These are phyloP conservation scores for Neuroterus valhalla DNA, from an alignment of 1,140 invertebrate genomes.

Conservation along the genomic window DNA sequence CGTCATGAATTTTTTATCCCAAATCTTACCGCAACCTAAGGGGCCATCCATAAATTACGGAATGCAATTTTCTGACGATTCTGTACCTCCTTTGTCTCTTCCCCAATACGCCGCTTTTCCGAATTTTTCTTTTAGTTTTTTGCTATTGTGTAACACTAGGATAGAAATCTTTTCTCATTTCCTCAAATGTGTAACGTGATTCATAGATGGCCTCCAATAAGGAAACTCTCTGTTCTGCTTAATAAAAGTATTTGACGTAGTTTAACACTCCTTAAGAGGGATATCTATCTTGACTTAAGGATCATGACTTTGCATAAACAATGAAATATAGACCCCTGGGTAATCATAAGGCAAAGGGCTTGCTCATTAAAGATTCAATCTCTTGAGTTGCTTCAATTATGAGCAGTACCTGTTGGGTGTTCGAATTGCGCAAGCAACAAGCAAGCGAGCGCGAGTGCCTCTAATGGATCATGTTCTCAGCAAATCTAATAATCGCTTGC, in stretches of 20 bases:
- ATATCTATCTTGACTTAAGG: neutral
- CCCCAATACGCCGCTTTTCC: no score
- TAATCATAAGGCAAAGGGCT: constrained; percentile 12
- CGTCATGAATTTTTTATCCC: constrained; percentile 36
- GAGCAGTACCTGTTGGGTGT: constrained; percentile 11
- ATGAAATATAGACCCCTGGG: neutral
- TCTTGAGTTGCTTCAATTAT: constrained; percentile 25
- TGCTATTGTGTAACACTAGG: no score
- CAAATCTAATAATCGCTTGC: constrained; percentile 43
- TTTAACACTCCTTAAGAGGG: constrained; percentile 15
- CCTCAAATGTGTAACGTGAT: no score
- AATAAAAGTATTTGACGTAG: neutral
- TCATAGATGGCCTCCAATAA: no score
- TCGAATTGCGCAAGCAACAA: constrained; percentile 15
- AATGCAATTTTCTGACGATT: no score
- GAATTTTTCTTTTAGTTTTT: no score
- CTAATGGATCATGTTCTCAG: constrained; percentile 36
- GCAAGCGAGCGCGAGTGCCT: constrained; percentile 26
- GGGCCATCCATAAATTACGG: no score
- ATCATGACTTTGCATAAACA: neutral
- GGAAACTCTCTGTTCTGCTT: no score
- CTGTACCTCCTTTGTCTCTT: no score
- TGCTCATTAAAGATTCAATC: constrained; percentile 30
- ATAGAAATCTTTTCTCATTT: no score
- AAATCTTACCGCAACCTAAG: constrained; percentile 23